Base-by-base conservation (phyloP, 2,888 invertebrate species). In the Drosophila parthenogenetica region DNA sequence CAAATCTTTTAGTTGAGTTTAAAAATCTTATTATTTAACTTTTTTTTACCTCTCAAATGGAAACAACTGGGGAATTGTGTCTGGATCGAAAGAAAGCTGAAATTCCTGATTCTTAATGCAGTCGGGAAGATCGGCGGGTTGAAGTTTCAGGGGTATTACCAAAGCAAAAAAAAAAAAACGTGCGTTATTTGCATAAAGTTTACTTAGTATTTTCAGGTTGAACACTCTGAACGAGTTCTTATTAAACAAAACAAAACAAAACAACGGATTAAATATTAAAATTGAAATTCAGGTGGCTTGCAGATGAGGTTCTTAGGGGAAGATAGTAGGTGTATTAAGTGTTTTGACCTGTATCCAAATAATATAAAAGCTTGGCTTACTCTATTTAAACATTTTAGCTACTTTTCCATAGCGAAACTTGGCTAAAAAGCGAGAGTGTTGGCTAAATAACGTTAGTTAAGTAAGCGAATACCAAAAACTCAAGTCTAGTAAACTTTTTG, bases 151-250 rank as follows among this genome's bases (percentile, higher is more conserved):
- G 13, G 32, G 37, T 4, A 37, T 14, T 37, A 19, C 19, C 14
- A 17, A 22, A 22, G 5, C 22, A 22, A 22, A 0, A 29, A n/a
- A 0, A 29, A n/a, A 37, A 39, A 50, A 39, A 14, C 17, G 14
- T 22, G 22, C 19, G 7, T 2, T 29, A 22, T 40, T 53, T 8
- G 19, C 39, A 53, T 40, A 25, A 16, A 7, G 16, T 19, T 8
- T 45, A 22, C 1, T 22, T 5, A n/a, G 29, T 29, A 29, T 8
- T 29, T 5, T 29, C 8, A 29, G 29, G 29, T 29, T 29, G 8
- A 29, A 29, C 29, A 29, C 29, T 29, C 29, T 22, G 1, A 45
- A 45, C 53, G 13, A 25, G 51, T 53, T 53, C 14, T 25, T 3
- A 16, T 53, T 49, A 0, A 37, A 7, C 5, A 19, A 19, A n/a